Evolutionary conservation across 2,888 invertebrate species (phyloP), one percentile per base, ranked within the genome.

Genomic region (Plagodis pulveraria): DNA sequence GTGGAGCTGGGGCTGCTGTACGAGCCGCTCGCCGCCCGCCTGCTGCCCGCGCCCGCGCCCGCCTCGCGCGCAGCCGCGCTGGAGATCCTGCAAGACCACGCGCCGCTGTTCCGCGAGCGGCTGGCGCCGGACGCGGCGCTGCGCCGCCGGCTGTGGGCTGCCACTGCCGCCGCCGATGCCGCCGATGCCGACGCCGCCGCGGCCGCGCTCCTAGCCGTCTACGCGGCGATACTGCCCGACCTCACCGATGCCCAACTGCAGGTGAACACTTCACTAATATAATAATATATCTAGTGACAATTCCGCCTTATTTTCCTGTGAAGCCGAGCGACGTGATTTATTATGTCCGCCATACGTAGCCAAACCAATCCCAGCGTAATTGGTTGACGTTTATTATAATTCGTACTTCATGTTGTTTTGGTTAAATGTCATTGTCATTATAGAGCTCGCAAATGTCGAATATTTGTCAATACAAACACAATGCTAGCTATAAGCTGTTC

Each of bases 91-190:
- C 22, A 40, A 10, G 50, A 43, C 11, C 61, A 65, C 50, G 55
- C 67, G 58, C 36, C 32, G 63, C 63, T 71, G 36, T 65, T 66
- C 65, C 46, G 71, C 72, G 73, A 71, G 66, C 50, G 32, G 46
- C 33, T 67, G 32, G 33, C 52, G 9, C 22, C 5, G 5, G 69
- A 65, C 45, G 55, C 50, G 6, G n/a, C 36, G 8, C 55, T 67
- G 8, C 63, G 69, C 0, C 49, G 53, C 4, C 50, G 52, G 40
- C 52, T 67, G 49, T 63, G 65, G 69, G 45, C 46, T 0, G 55
- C 45, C 22, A 38, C 40, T n/a, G 53, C 47, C 44, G 5, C 22
- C 33, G 2, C 49, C 52, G 6, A 33, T 42, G 9, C 34, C 9
- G 41, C 10, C 22, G 0, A 48, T 4, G 41, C 36, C 36, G 7